A percentile compares a stretch with the other conserved stretches of the same genome.
Conservation (phyloP, 2,888 invertebrate genomes). For the Agrypnus murinus region DNA sequence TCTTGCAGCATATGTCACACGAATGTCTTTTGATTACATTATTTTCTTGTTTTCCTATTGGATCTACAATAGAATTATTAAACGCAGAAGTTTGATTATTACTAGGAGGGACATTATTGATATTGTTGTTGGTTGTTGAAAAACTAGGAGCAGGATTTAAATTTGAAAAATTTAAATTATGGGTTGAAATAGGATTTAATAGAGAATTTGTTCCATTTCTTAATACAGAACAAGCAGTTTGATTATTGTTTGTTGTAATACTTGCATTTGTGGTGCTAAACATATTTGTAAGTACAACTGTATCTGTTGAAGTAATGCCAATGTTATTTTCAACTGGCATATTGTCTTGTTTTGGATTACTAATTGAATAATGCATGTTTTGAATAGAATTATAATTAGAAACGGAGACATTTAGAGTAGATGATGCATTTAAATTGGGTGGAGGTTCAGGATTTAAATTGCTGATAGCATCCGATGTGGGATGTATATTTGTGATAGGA, state of each 20-base stretch:
- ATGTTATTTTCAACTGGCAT: conserved; percentile 12
- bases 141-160: not conserved
- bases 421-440: not conserved
- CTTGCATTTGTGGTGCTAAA: not conserved
- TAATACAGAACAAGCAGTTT: not conserved
- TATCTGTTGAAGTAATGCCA: not conserved
- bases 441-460: conserved; percentile 17
- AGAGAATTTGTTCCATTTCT: conserved; percentile 2
- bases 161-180: conserved; percentile 18
- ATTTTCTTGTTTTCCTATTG: conserved; percentile 17
- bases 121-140: not conserved
- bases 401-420: conserved; percentile 10
- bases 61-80: not conserved
- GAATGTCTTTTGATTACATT: conserved; percentile 56
- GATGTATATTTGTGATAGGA: not conserved
- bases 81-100: not conserved
- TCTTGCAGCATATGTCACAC: conserved; percentile 77
- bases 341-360: conserved; percentile 1
- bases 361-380: conserved; percentile 25
- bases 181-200: conserved; percentile 1
- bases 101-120: not conserved
- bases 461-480: not conserved
- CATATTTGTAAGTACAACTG: not conserved
- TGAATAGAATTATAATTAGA: conserved; percentile 16
- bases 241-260: not conserved